Percentiles rank a stretch among this genome's conserved stretches.
These are phyloP conservation scores for Hylyphantes graminicola DNA, from an alignment of 1,140 invertebrate genomes.

Conservation along the genomic window DNA sequence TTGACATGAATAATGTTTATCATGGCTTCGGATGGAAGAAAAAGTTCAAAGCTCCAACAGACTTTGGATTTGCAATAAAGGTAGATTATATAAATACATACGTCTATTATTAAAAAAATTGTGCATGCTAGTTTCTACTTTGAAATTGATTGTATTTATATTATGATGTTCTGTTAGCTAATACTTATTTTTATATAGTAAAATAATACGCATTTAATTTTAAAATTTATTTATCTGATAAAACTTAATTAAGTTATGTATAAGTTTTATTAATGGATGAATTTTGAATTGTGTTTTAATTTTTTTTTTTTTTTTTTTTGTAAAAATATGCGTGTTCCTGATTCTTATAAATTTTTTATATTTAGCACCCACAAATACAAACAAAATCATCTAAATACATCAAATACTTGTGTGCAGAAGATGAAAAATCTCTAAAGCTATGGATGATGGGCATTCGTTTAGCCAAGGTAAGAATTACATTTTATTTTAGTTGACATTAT, in stretches of 20 bases:
- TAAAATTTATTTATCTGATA: neutral
- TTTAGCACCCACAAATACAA: conserved; percentile 86
- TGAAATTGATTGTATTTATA: no score
- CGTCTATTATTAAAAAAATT: no score
- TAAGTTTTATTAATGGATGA: neutral
- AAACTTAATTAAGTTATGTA: no score
- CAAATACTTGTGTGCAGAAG: conserved; percentile 97
- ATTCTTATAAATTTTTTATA: neutral
- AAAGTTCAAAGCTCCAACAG: conserved; percentile 96
- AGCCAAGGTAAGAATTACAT: conserved; percentile 76
- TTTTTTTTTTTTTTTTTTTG: neutral
- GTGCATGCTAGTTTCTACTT: no score
- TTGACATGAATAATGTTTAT: conserved; percentile 93
- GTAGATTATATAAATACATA: conserved; percentile 60
- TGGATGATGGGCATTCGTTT: conserved; percentile 96
- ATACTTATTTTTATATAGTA: neutral
- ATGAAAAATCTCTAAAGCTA: conserved; percentile 82
- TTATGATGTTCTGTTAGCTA: no score
- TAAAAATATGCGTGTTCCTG: no score
- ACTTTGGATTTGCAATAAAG: conserved; percentile 95
- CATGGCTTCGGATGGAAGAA: conserved; percentile 96
- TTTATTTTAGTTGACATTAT: neutral
- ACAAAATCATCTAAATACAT: conserved; percentile 91
- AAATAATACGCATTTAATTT: neutral
- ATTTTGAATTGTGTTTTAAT: neutral